Conservation (phyloP, 2,113 vertebrate species). For the Steatornis caripensis region DNA sequence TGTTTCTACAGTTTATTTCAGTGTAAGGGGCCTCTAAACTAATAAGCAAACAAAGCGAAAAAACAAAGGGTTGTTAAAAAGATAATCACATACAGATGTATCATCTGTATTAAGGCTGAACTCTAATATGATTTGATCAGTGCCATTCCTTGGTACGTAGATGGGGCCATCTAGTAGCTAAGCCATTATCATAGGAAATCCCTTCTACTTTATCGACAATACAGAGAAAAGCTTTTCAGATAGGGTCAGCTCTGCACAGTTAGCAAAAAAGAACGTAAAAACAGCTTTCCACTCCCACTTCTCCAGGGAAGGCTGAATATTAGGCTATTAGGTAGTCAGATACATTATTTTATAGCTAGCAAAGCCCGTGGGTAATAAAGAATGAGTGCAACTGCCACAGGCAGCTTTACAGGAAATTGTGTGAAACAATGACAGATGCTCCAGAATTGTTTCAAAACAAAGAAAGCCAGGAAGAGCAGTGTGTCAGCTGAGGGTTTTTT, state of each 20-base stretch:
- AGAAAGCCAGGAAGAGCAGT: neutral
- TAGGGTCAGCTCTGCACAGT: conserved; percentile 14
- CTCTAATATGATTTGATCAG: neutral
- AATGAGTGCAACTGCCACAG: conserved; percentile 65
- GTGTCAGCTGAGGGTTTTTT: neutral
- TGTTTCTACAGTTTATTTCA: neutral
- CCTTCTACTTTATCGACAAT: conserved; percentile 1
- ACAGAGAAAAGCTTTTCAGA: conserved; percentile 21
- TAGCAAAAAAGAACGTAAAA: conserved; percentile 54
- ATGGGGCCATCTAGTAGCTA: neutral
- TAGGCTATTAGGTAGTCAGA: conserved; percentile 70
- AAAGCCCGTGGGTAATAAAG: conserved; percentile 70
- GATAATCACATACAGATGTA: conserved; percentile 10
- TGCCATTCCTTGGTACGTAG: neutral
- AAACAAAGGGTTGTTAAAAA: neutral
- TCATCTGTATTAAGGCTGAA: neutral
- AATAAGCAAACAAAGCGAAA: neutral
- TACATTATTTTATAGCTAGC: conserved; percentile 68
- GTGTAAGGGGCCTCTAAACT: neutral
- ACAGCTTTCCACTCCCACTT: conserved; percentile 24
- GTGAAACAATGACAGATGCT: conserved; percentile 67
- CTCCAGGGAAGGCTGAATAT: conserved; percentile 58
- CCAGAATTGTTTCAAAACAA: conserved; percentile 33
- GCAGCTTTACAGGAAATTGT: conserved; percentile 63
- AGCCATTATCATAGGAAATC: neutral